Conservation (phyloP, 2,113 vertebrate genomes). For the Serilophus lunatus region DNA sequence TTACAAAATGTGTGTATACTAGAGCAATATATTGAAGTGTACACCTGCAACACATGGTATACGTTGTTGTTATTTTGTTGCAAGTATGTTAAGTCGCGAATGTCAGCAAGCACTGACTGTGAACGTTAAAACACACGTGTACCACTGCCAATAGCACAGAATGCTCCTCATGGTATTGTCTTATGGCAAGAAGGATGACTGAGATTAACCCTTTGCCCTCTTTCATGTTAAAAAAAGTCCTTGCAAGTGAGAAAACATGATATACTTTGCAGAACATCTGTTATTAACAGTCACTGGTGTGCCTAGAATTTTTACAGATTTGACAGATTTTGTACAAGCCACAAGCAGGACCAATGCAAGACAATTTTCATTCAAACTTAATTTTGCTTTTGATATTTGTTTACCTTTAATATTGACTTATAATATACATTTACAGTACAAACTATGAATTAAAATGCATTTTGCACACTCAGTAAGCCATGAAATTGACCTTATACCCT, state of each 20-base stretch:
- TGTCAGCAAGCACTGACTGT: slow-evolving; percentile 36
- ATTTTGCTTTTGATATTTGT: background rate
- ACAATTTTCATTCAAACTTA: background rate
- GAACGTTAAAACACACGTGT: slow-evolving; percentile 31
- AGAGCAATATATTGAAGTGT: background rate
- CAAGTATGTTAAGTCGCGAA: slow-evolving; percentile 38
- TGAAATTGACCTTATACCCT: background rate
- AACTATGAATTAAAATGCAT: background rate
- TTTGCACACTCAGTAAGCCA: background rate
- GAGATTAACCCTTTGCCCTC: slow-evolving; percentile 7
- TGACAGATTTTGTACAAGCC: background rate
- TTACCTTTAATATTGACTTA: background rate
- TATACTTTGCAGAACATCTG: background rate
- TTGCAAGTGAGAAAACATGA: background rate
- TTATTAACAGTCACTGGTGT: background rate
- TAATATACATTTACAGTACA: background rate
- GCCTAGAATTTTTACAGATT: background rate
- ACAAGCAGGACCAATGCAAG: background rate
- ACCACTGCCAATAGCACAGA: background rate
- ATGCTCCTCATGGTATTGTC: background rate
- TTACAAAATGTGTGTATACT: background rate
- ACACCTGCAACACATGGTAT: slow-evolving; percentile 55
- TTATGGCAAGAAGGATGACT: background rate
- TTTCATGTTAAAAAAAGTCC: slow-evolving; percentile 15
- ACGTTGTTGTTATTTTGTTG: slow-evolving; percentile 24